Base-by-base conservation (phyloP, 2,113 vertebrate genomes). In the Dolichotis patagonum region DNA sequence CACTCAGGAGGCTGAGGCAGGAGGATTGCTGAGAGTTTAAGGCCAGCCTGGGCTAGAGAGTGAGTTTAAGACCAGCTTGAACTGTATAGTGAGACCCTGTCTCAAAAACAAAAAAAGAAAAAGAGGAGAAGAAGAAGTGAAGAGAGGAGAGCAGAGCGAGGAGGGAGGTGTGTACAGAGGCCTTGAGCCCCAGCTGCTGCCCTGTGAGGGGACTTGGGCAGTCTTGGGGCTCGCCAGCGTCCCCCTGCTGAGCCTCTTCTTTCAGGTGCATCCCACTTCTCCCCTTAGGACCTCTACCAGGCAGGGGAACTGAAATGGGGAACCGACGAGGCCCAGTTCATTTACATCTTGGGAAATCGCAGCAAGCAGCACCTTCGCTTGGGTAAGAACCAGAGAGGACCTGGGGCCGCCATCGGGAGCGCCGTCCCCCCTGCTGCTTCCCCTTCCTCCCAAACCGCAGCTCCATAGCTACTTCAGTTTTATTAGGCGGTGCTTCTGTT, bases 221-320 rank as follows among this genome's bases (percentile, higher is more conserved):
- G 67, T 7, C 19, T n/a, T 32, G 13, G 19, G 85, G 38, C 73
- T 12, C 26, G 73, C n/a, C 38, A 52, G 28, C 0, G 13, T 9
- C 6, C 46, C 65, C 92, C 49, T 30, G 8, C 46, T 5, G 20
- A 35, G 56, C 69, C 56, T 87, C 60, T 54, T 69, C 16, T 78
- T 80, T 65, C 17, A 19, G 5, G 35, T 10, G 81, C 41, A 30
- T 28, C 10, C 32, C 12, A 10, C 22, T 14, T 80, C 81, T 96
- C 81, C 90, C 81, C 41, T 22, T 52, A 99, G 99, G 99, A 99
- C 82, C 98, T 99, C 85, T 99, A 98, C 7, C 99, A 99, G 95
- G 99, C 99, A 0, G 99, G 99, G 0, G 99, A 99, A 95, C 98
- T 98, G 96, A 99, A 99, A 98, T 99, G 99, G 99, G 99, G 99